Evolutionary conservation across 2,797 vertebrate genomes (phyloP).

Genomic region (Peromyscus aztecus): DNA sequence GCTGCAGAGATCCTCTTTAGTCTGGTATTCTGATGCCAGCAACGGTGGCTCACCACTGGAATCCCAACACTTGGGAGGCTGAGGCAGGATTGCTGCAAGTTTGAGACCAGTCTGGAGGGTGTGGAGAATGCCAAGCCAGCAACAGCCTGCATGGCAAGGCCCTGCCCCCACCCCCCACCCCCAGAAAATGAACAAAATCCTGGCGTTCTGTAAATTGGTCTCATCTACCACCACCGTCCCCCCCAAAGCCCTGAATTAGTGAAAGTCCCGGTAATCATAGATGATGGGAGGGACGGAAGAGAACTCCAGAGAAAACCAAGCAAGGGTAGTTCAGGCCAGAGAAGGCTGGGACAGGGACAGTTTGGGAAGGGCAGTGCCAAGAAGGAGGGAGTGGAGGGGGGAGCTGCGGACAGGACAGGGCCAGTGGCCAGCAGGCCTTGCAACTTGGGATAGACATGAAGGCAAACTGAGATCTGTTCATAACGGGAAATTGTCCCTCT

Average conservation of each 20-base stretch:
- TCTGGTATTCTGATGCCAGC: neutral
- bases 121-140: no score
- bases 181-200: neutral
- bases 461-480: neutral
- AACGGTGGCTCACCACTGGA: neutral
- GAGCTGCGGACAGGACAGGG: neutral
- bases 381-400: neutral
- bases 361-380: neutral
- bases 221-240: neutral
- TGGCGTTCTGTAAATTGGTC: neutral
- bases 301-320: neutral
- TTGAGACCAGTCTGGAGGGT: neutral
- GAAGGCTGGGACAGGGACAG: neutral
- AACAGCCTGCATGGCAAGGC: neutral
- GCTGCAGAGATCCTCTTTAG: neutral
- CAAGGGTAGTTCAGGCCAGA: neutral
- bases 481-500: neutral
- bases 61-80: neutral
- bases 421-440: fast-evolving
- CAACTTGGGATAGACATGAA: neutral
- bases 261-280: neutral
- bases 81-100: neutral
- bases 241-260: neutral
- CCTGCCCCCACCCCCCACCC: no score
- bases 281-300: neutral